Conservation (phyloP, 2,888 invertebrate species). For the Ischnus inquisitorius region DNA sequence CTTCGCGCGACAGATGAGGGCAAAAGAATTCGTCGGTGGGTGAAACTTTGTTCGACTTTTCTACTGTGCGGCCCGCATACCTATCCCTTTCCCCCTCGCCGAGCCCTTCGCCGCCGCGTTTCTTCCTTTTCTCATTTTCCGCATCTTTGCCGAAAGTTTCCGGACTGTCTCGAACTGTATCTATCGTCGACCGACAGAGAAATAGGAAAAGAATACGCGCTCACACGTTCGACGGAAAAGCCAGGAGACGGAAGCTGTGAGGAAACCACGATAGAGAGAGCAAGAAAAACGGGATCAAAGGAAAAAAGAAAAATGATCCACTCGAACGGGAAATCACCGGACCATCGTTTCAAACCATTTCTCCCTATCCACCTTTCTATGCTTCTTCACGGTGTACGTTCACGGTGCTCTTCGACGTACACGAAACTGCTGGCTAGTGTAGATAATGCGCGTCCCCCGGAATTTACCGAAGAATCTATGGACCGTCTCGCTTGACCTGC, state of each 20-base stretch:
- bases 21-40: constrained; percentile 12
- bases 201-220: background rate
- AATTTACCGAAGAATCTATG: constrained; percentile 71
- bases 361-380: constrained; percentile 6
- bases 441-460: constrained; percentile 70
- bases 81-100: background rate
- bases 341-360: constrained; percentile 10
- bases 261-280: background rate
- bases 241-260: background rate
- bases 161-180: background rate
- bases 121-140: constrained; percentile 18
- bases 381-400: background rate
- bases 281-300: constrained; percentile 1
- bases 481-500: constrained; percentile 9
- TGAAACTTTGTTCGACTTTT: constrained; percentile 27
- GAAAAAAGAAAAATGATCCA: constrained; percentile 14
- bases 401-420: background rate
- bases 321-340: constrained; percentile 28
- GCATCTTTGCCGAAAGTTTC: constrained; percentile 7
- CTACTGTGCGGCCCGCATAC: constrained; percentile 14
- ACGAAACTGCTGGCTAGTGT: constrained; percentile 18
- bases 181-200: background rate
- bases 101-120: background rate
- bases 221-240: constrained; percentile 6
- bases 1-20: constrained; percentile 17